Conservation (phyloP, 2,888 invertebrate species). For the Eupithecia subfuscata region DNA sequence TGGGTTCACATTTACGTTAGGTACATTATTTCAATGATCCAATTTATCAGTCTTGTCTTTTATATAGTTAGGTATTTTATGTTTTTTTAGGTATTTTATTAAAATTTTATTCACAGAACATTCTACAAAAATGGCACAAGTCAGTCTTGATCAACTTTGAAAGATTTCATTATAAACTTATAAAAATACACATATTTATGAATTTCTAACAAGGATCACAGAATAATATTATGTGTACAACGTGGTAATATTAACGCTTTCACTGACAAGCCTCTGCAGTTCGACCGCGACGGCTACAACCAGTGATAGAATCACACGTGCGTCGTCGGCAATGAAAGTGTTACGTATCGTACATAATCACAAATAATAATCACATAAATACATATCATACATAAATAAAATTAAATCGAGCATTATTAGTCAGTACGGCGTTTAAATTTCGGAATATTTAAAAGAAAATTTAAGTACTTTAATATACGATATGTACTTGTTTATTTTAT, state of each 20-base stretch:
- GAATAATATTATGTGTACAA: conserved; percentile 25
- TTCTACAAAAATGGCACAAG: conserved; percentile 47
- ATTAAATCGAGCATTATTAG: not conserved
- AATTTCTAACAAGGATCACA: conserved; percentile 33
- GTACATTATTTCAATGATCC: not conserved
- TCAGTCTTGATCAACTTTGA: conserved; percentile 50
- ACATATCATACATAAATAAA: not conserved
- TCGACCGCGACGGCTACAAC: not conserved
- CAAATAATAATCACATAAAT: too few species aligned
- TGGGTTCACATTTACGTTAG: not conserved
- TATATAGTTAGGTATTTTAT: not conserved
- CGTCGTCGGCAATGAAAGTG: not conserved
- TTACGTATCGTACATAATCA: not conserved
- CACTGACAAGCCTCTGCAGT: not conserved
- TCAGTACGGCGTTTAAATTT: not conserved
- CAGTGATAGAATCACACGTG: not conserved
- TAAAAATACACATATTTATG: conserved; percentile 24
- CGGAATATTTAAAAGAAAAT: not conserved
- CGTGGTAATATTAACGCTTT: conserved; percentile 16
- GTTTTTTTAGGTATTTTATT: conserved; percentile 15
- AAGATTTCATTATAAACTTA: conserved; percentile 26
- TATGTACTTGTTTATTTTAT: conserved; percentile 7
- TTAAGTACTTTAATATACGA: not conserved
- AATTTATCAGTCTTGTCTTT: not conserved
- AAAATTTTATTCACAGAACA: not conserved